Evolutionary conservation across 2,113 vertebrate species (phyloP).

Genomic region (Parotia lawesii): DNA sequence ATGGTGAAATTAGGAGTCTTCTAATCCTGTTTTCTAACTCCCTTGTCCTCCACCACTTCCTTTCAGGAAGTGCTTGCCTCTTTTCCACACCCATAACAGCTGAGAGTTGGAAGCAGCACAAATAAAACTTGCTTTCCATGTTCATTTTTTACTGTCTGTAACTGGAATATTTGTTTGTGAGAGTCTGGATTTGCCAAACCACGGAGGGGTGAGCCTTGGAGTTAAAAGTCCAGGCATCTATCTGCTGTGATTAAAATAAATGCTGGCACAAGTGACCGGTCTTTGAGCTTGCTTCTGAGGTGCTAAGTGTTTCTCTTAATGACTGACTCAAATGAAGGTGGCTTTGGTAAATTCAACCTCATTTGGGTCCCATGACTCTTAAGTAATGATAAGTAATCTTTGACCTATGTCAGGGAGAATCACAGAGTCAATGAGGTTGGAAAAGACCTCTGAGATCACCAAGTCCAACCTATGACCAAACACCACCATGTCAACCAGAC

Average conservation of each 20-base stretch:
- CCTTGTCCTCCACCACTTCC: background rate
- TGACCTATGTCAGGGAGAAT: background rate
- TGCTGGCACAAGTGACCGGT: background rate
- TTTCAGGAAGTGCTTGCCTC: background rate
- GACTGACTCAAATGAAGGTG: background rate
- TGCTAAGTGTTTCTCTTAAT: background rate
- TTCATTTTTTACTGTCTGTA: background rate
- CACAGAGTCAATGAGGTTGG: background rate
- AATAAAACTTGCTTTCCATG: background rate
- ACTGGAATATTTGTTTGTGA: background rate
- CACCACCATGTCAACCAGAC: accelerated
- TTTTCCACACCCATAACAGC: slow-evolving; percentile 2
- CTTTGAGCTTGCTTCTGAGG: background rate
- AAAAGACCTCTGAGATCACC: background rate
- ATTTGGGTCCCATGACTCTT: accelerated
- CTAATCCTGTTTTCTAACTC: background rate
- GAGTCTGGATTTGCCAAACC: background rate
- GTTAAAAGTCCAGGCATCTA: background rate
- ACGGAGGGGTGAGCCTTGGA: background rate
- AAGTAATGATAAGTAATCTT: background rate
- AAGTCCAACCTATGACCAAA: background rate
- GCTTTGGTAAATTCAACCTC: background rate
- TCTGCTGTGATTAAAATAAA: background rate
- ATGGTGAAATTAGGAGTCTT: background rate
- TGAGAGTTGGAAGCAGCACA: slow-evolving; percentile 23